phyloP scores from a whole-genome alignment of 2,888 invertebrate species.

The Cyaniris semiargus region DNA sequence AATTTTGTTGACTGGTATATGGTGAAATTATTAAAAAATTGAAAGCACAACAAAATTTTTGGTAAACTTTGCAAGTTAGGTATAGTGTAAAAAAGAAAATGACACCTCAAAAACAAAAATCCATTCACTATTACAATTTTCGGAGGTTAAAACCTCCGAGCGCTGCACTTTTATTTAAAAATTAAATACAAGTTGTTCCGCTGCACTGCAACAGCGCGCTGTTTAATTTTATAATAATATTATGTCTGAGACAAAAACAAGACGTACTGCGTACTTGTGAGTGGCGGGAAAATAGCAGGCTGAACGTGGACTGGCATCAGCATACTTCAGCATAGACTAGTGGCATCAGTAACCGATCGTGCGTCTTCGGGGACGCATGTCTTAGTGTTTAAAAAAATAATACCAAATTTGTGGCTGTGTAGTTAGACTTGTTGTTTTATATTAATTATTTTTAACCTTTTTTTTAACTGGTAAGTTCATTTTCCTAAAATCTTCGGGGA shows the following conservation, averaged over 20 bases:
- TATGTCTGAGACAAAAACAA: slow-evolving; percentile 46
- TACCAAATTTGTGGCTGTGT: slow-evolving; percentile 52
- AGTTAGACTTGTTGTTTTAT: neutral
- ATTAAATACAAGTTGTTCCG: neutral
- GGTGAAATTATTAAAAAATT: too few relatives aligned
- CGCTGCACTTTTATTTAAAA: neutral
- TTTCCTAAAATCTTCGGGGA: neutral
- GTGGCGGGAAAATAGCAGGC: slow-evolving; percentile 40
- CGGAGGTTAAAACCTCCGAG: too few relatives aligned
- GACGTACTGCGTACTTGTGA: slow-evolving; percentile 38
- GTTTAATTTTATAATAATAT: slow-evolving; percentile 41
- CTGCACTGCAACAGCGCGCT: too few relatives aligned
- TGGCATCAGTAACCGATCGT: slow-evolving; percentile 60
- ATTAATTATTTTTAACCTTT: neutral
- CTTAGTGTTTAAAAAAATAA: slow-evolving; percentile 16
- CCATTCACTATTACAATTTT: too few relatives aligned
- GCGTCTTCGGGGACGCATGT: slow-evolving; percentile 55
- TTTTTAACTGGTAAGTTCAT: slow-evolving; percentile 7
- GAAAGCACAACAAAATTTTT: too few relatives aligned
- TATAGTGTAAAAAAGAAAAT: too few relatives aligned
- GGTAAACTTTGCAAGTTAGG: too few relatives aligned
- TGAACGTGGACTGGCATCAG: slow-evolving; percentile 35
- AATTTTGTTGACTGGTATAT: too few relatives aligned
- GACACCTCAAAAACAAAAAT: too few relatives aligned
- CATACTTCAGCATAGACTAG: too few relatives aligned